Evolutionary conservation across 2,888 invertebrate species (phyloP), one percentile per base, ranked within the genome.

Genomic region (Troides aeacus): DNA sequence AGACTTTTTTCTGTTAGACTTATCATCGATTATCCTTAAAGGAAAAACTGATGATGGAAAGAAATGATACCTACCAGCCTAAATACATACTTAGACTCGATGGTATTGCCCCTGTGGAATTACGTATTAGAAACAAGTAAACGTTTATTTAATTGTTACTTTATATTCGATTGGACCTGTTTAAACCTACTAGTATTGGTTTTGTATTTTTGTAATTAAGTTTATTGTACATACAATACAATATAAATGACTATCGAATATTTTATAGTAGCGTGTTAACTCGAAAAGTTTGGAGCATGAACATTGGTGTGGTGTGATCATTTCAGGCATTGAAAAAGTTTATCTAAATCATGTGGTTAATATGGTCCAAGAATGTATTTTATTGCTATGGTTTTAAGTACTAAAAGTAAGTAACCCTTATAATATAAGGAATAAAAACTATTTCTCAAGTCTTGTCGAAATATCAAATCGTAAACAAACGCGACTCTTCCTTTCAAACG

Each of bases 391-490:
- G 77, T 68, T 78, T 76, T 87, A 86, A 83, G 85, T 82, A 79
- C 84, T 80, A 83, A 66, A 30, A 50, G 58, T 53, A 66, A 21
- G 12, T 63, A 86, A 85, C 83, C 87, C 89, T 89, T 92, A 91
- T 84, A 74, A 63, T 77, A 75, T 75, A 82, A 75, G 85, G 82
- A 85, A 89, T 92, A 92, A 89, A 91, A 87, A 86, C 92, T 85
- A 91, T 87, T 89, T 91, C 88, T 81, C 83, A 78, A 80, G 82
- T 81, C 82, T 83, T 79, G 78, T 84, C 82, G 79, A 85, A 86
- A 85, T 86, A 87, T 80, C 87, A 88, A 89, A 89, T 89, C 87
- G 91, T 91, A 91, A 91, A 92, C 91, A 92, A 91, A 89, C 89
- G 87, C 81, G 81, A 78, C 84, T 79, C 81, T 83, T 79, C 84